These are phyloP conservation scores for Nemotelus pantherinus DNA, from an alignment of 2,888 invertebrate species.

Conservation along the genomic window DNA sequence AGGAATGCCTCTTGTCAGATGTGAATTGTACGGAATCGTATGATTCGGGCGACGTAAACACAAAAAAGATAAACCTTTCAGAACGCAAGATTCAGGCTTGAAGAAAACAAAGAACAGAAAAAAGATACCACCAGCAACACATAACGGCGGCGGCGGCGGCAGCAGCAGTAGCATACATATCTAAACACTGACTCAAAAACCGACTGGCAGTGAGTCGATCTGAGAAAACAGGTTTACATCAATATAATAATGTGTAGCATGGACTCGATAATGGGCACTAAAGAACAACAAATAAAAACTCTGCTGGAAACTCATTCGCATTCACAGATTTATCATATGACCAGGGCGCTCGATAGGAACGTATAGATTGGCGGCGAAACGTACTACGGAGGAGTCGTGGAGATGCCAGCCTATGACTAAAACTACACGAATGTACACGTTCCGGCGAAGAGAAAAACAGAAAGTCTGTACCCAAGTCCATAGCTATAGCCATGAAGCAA, in stretches of 20 bases:
- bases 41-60: background rate
- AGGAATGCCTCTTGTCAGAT: constrained; percentile 18
- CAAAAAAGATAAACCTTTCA: constrained; percentile 3
- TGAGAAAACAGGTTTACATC: constrained; percentile 42
- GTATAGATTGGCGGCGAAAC: constrained; percentile 11
- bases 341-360: constrained; percentile 20
- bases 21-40: constrained; percentile 1
- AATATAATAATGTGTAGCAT: constrained; percentile 39
- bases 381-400: too few relatives aligned
- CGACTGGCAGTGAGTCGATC: background rate
- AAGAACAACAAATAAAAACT: constrained; percentile 42
- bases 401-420: too few relatives aligned
- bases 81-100: constrained; percentile 3
- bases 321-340: constrained; percentile 38
- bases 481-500: too few relatives aligned
- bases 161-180: background rate
- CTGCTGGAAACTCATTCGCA: constrained; percentile 38
- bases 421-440: too few relatives aligned
- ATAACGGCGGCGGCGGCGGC: background rate
- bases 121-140: too few relatives aligned
- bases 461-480: too few relatives aligned
- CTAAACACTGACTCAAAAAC: background rate
- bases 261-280: constrained; percentile 41
- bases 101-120: background rate
- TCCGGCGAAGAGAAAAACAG: too few relatives aligned